Evolutionary conservation across 53 echinoderm and acorn worm species (phyloP).

Genomic region (Pentamera pediparva): DNA sequence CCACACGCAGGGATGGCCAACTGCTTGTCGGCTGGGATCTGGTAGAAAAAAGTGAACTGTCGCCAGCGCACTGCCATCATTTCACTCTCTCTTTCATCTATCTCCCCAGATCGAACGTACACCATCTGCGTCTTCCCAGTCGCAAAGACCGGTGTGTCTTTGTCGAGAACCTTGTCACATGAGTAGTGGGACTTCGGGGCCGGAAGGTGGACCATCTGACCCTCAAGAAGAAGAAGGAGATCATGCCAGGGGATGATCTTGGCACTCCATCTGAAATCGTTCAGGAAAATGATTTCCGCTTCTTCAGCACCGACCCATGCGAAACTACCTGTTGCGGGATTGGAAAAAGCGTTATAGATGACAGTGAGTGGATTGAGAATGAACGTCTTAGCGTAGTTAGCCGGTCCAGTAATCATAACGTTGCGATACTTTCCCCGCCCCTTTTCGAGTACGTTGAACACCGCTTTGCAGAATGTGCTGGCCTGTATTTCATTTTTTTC

Average conservation of each 20-base stretch:
- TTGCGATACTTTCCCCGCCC: conserved; percentile 36
- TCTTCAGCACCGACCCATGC: no score
- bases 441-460: conserved; percentile 5
- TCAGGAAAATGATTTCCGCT: no score
- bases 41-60: not conserved
- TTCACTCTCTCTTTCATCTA: conserved; percentile 43
- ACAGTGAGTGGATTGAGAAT: conserved; percentile 13
- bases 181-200: conserved; percentile 39
- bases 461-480: not conserved
- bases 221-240: conserved; percentile 27
- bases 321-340: conserved; percentile 24
- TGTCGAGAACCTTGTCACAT: conserved; percentile 11
- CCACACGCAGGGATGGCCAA: not conserved
- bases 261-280: conserved; percentile 39
- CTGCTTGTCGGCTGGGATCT: not conserved
- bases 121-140: conserved; percentile 32
- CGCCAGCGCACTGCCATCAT: conserved; percentile 40
- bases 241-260: no score
- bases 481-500: not conserved
- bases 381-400: conserved; percentile 38
- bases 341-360: no score
- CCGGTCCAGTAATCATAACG: conserved; percentile 33
- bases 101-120: conserved; percentile 8
- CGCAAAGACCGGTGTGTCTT: conserved; percentile 37
- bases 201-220: conserved; percentile 18